Conservation (phyloP, 1,140 invertebrate genomes). For the Leptopilina clavipes region DNA sequence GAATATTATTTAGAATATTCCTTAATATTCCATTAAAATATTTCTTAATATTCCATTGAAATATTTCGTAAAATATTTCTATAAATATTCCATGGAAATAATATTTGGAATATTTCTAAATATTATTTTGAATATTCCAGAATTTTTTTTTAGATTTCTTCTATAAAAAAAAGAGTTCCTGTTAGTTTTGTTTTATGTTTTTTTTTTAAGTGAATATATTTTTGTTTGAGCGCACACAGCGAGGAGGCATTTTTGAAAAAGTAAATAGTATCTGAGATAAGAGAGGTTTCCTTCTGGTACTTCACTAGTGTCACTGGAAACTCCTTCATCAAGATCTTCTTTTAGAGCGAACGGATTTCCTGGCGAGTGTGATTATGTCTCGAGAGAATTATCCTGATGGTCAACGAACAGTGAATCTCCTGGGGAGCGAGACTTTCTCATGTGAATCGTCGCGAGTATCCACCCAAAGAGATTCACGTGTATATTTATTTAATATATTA, state of each 20-base stretch:
- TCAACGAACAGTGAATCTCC: constrained; percentile 33
- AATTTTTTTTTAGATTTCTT: too few relatives aligned
- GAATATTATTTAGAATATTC: too few relatives aligned
- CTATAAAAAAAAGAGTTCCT: too few relatives aligned
- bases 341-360: constrained; percentile 25
- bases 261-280: background rate
- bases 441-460: constrained; percentile 19
- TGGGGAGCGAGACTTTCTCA: constrained; percentile 31
- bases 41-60: too few relatives aligned
- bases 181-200: too few relatives aligned
- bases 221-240: background rate
- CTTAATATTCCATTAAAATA: too few relatives aligned
- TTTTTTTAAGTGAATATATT: background rate
- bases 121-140: too few relatives aligned
- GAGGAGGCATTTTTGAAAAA: background rate
- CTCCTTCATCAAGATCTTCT: constrained; percentile 14
- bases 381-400: constrained; percentile 33
- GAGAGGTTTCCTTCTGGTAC: background rate
- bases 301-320: constrained; percentile 18
- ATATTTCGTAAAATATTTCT: too few relatives aligned
- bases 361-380: constrained; percentile 34
- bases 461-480: constrained; percentile 10
- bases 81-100: too few relatives aligned
- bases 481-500: background rate
- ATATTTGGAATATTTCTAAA: too few relatives aligned